phyloP scores from a whole-genome alignment of 2,888 invertebrate genomes.

The Odiellus spinosus region DNA sequence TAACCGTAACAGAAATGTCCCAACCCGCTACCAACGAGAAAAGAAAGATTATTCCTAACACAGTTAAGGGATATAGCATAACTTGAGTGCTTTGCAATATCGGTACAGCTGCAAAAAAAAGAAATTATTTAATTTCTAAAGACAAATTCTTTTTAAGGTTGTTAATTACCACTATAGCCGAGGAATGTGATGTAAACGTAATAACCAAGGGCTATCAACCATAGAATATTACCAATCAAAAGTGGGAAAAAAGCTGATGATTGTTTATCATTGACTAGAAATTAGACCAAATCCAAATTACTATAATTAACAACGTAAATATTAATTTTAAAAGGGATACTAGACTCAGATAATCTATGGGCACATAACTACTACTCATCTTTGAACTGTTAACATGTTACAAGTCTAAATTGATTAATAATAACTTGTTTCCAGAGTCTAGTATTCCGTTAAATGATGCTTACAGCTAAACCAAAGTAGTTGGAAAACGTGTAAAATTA shows the following conservation, averaged over 20 bases:
- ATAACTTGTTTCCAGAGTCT: too few relatives aligned
- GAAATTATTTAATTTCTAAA: neutral
- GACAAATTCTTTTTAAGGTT: too few relatives aligned
- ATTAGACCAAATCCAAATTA: too few relatives aligned
- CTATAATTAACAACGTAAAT: too few relatives aligned
- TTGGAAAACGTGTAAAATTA: conserved; percentile 81
- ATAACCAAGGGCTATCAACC: conserved; percentile 76
- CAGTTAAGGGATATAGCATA: conserved; percentile 66
- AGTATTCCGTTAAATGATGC: too few relatives aligned
- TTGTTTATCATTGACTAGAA: neutral
- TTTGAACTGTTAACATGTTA: too few relatives aligned
- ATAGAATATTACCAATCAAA: conserved; percentile 78
- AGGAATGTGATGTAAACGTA: conserved; percentile 94
- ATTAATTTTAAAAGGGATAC: too few relatives aligned
- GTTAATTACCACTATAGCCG: conserved; percentile 81
- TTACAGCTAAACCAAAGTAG: conserved; percentile 57
- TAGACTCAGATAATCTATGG: too few relatives aligned
- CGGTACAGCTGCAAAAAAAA: conserved; percentile 53
- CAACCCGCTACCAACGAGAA: conserved; percentile 57
- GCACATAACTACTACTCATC: too few relatives aligned
- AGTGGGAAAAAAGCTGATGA: too few relatives aligned
- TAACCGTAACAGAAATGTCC: conserved; percentile 66
- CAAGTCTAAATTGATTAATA: too few relatives aligned
- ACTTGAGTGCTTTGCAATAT: conserved; percentile 68
- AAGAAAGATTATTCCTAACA: conserved; percentile 57